phyloP scores from a whole-genome alignment of 1,140 invertebrate genomes.

The Gonatopus flavifemur region DNA sequence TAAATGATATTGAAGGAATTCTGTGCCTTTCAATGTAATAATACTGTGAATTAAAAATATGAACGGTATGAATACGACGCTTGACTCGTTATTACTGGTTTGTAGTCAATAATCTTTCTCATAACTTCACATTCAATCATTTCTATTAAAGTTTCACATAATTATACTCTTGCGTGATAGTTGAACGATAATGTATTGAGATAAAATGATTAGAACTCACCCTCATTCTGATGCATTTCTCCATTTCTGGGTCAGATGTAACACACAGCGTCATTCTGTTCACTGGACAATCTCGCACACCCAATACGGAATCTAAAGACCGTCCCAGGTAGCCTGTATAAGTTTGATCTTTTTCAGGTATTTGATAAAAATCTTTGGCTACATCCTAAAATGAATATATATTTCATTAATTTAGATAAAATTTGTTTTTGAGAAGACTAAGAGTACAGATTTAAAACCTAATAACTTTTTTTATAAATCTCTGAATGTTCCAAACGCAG shows the following conservation, averaged over 20 bases:
- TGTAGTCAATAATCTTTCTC: slow-evolving; percentile 7
- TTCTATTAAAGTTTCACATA: too few species aligned
- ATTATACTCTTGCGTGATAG: too few species aligned
- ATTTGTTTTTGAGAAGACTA: slow-evolving; percentile 10
- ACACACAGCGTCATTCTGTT: slow-evolving; percentile 82
- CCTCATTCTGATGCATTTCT: slow-evolving; percentile 94
- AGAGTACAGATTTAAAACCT: slow-evolving; percentile 8
- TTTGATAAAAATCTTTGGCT: slow-evolving; percentile 63
- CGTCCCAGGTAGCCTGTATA: slow-evolving; percentile 65
- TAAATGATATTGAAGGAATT: too few species aligned
- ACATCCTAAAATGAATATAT: slow-evolving; percentile 64
- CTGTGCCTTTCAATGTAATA: too few species aligned
- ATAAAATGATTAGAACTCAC: too few species aligned
- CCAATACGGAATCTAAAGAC: slow-evolving; percentile 69
- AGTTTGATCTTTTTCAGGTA: slow-evolving; percentile 65
- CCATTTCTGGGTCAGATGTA: slow-evolving; percentile 85
- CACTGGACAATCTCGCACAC: slow-evolving; percentile 78
- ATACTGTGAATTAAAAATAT: too few species aligned
- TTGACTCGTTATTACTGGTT: too few species aligned
- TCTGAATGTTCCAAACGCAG: too few species aligned
- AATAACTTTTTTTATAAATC: too few species aligned
- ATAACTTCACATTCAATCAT: too few species aligned
- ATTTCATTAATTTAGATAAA: not conserved
- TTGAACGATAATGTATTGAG: too few species aligned
- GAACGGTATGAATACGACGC: too few species aligned